Conservation (phyloP, 64 coral and sea anemone species). For the Platygyra sinensis region DNA sequence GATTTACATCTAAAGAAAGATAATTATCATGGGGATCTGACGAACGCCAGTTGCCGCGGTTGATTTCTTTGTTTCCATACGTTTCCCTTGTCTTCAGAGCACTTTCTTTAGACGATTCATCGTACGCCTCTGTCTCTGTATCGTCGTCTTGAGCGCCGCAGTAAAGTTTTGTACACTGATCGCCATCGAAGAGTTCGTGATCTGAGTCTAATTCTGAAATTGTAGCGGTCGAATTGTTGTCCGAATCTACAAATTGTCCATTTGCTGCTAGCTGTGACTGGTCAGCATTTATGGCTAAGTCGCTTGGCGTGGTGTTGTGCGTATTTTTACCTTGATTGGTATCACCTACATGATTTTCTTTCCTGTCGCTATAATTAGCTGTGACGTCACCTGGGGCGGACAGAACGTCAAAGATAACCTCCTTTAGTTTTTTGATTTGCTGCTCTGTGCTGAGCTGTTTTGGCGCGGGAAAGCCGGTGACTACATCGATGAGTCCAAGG, state of each 20-base stretch:
- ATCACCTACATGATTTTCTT: background rate
- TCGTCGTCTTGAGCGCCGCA: background rate
- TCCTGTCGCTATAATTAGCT: conserved; percentile 31
- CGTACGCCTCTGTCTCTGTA: background rate
- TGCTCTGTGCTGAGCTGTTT: conserved; percentile 46
- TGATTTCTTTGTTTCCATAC: background rate
- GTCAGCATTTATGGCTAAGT: background rate
- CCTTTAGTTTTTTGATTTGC: conserved; percentile 75
- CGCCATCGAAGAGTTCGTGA: background rate
- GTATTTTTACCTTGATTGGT: background rate
- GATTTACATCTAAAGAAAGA: conserved; percentile 28
- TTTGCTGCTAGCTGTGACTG: conserved; percentile 9
- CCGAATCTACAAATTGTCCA: background rate
- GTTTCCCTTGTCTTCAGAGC: background rate
- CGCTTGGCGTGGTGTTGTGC: background rate
- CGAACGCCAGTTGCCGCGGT: background rate
- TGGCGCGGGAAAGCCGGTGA: conserved; percentile 10
- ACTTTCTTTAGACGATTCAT: background rate
- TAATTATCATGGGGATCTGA: conserved; percentile 34
- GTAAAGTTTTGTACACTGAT: background rate
- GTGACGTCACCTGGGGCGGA: conserved; percentile 43
- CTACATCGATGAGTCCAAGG: conserved; percentile 42
- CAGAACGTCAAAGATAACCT: conserved; percentile 74
- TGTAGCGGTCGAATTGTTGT: background rate
- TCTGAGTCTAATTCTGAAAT: conserved; percentile 21